Evolutionary conservation across 2,888 invertebrate genomes (phyloP), one percentile per base, ranked within the genome.

Genomic region (Gryllus longicercus): DNA sequence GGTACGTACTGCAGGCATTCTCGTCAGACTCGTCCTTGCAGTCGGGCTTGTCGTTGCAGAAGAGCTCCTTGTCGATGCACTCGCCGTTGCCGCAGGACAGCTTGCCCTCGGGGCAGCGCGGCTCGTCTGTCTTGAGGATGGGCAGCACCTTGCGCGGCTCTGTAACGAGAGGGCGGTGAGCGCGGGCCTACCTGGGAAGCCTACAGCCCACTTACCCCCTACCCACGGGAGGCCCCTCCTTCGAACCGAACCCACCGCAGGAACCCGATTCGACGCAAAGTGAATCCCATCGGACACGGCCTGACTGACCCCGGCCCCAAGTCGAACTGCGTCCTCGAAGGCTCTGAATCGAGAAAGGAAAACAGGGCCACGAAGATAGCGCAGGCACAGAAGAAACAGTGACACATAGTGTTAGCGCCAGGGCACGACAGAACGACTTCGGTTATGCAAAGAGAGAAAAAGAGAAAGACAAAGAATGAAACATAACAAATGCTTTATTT

Each of bases 1-100:
- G 16, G 77, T 81, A 95, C 96, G 94, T 90, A 96, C 96, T 93
- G 91, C 97, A 97, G 83, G 96, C 95, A 85, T 97, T 97, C 89
- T 97, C 97, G 86, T 97, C 97, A 79, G 96, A 97, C 86, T 96
- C 96, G 86, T 97, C 97, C 86, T 95, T 94, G 89, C 97, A 97
- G 86, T 97, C 96, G 79, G 94, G 91, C 88, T 95, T 95, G 85
- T 95, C 96, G 86, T 97, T 96, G 88, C 97, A 97, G 91, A 97
- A 97, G 80, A 97, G 89, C 86, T 95, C 95, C 88, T 94, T 96
- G 84, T 96, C 96, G 81, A 97, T 91, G 88, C 97, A 97, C 86
- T 97, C 96, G 83, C 96, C 95, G 87, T 94, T 95, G 82, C 97
- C 97, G 87, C 97, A 97, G 81, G 96, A 94, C 82, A 97, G 88